Conservation (phyloP, 2,888 invertebrate genomes). For the Nomada hirtipes region DNA sequence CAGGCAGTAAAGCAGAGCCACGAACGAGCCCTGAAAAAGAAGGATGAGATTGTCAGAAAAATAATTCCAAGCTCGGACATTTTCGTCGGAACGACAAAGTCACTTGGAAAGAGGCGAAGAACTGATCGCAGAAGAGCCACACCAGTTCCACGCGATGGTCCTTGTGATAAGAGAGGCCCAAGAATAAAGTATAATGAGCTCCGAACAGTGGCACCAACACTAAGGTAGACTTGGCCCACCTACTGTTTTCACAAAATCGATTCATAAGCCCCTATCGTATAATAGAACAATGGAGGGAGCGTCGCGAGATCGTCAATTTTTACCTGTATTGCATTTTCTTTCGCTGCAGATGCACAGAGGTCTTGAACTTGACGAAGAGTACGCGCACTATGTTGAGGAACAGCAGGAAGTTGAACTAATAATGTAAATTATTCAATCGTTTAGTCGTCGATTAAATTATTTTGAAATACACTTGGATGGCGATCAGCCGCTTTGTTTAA, state of each 20-base stretch:
- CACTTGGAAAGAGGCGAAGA: conserved; percentile 89
- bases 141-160: conserved; percentile 86
- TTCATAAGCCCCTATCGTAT: neutral
- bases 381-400: conserved; percentile 87
- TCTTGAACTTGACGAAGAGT: conserved; percentile 86
- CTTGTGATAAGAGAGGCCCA: conserved; percentile 85
- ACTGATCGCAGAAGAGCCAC: conserved; percentile 88
- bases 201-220: conserved; percentile 89
- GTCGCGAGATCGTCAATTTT: conserved; percentile 57
- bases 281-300: neutral
- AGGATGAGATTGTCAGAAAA: neutral
- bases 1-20: conserved; percentile 88
- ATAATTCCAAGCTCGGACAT: neutral
- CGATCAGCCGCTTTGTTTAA: too few relatives aligned
- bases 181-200: conserved; percentile 87
- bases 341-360: conserved; percentile 86
- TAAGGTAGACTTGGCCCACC: conserved; percentile 87
- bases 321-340: conserved; percentile 87
- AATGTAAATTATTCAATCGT: neutral
- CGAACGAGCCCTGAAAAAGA: conserved; percentile 86
- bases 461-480: neutral
- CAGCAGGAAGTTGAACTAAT: conserved; percentile 87
- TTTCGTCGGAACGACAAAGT: conserved; percentile 32
- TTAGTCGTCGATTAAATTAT: neutral
- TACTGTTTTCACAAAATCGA: conserved; percentile 80